These are phyloP conservation scores for Meloidogyne hapla DNA, from an alignment of 1,140 invertebrate genomes.

Conservation along the genomic window DNA sequence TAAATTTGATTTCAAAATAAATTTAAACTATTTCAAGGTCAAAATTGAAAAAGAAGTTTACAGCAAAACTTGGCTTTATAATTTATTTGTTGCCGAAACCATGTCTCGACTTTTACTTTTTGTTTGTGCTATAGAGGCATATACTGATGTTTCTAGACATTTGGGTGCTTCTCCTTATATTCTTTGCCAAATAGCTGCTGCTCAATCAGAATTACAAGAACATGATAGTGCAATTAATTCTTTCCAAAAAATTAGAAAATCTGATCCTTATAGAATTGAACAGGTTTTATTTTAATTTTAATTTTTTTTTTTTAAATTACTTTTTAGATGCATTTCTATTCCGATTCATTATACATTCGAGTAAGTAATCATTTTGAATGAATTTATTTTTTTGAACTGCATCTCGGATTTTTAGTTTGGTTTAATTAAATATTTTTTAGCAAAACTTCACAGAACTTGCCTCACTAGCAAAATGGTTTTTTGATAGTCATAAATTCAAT, in stretches of 20 bases:
- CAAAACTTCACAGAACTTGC: slow-evolving; percentile 88
- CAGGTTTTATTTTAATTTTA: slow-evolving; percentile 14
- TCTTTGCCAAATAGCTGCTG: slow-evolving; percentile 45
- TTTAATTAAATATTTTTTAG: slow-evolving; percentile 59
- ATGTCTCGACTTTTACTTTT: slow-evolving; percentile 46
- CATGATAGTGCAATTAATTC: slow-evolving; percentile 50
- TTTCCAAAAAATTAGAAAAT: slow-evolving; percentile 46
- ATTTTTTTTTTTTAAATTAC: slow-evolving; percentile 14
- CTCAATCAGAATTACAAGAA: slow-evolving; percentile 49
- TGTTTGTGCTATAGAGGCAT: slow-evolving; percentile 43
- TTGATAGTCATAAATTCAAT: slow-evolving; percentile 90
- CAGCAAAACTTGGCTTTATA: slow-evolving; percentile 41
- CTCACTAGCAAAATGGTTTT: slow-evolving; percentile 85
- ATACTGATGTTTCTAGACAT: slow-evolving; percentile 26
- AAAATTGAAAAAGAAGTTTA: slow-evolving; percentile 34
- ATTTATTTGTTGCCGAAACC: slow-evolving; percentile 45
- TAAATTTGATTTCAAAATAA: background rate
- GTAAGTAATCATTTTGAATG: slow-evolving; percentile 31
- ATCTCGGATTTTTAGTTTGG: too few relatives aligned
- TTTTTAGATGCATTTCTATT: slow-evolving; percentile 57
- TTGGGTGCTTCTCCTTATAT: slow-evolving; percentile 47
- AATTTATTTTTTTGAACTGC: slow-evolving; percentile 18
- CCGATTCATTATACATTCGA: slow-evolving; percentile 54
- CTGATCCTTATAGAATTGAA: slow-evolving; percentile 54
- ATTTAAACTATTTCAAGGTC: slow-evolving; percentile 30